These are phyloP conservation scores for Embidobia sp. DNA, from an alignment of 2,888 invertebrate genomes.

Conservation along the genomic window DNA sequence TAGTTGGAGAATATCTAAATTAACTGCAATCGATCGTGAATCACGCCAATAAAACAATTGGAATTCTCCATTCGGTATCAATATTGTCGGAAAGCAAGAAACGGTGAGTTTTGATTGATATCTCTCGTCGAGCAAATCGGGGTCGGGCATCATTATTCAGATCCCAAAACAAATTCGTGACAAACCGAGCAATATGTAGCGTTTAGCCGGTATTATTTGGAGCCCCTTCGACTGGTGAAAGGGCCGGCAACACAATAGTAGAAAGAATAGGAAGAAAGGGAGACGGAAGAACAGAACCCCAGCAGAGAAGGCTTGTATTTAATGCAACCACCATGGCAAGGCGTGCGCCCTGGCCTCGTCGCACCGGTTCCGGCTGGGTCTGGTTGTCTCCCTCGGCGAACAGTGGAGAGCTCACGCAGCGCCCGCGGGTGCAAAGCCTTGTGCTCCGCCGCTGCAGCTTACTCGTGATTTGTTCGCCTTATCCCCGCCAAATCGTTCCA, in stretches of 20 bases:
- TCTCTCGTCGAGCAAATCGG: constrained; percentile 31
- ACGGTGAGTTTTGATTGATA: constrained; percentile 53
- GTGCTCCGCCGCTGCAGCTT: constrained; percentile 73
- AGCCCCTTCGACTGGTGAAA: constrained; percentile 59
- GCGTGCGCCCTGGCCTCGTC: constrained; percentile 7
- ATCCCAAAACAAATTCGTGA: constrained; percentile 77
- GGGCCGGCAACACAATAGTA: constrained; percentile 36
- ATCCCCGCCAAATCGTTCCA: constrained; percentile 63
- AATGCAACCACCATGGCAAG: constrained; percentile 58
- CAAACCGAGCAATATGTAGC: constrained; percentile 81
- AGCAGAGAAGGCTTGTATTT: constrained; percentile 59
- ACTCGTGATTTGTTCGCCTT: constrained; percentile 69
- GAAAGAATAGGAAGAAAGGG: constrained; percentile 36
- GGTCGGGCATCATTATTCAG: constrained; percentile 75
- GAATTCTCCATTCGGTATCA: constrained; percentile 5
- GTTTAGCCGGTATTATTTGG: constrained; percentile 78
- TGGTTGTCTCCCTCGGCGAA: not conserved
- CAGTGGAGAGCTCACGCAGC: constrained; percentile 24
- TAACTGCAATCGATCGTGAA: too few species aligned
- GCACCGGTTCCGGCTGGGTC: too few species aligned
- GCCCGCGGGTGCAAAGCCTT: constrained; percentile 73
- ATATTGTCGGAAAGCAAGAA: constrained; percentile 40
- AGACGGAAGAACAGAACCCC: constrained; percentile 44
- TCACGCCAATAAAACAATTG: too few species aligned
- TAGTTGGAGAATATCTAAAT: too few species aligned